phyloP scores from a whole-genome alignment of 1,140 invertebrate species.

The Aphaenogaster rudis region DNA sequence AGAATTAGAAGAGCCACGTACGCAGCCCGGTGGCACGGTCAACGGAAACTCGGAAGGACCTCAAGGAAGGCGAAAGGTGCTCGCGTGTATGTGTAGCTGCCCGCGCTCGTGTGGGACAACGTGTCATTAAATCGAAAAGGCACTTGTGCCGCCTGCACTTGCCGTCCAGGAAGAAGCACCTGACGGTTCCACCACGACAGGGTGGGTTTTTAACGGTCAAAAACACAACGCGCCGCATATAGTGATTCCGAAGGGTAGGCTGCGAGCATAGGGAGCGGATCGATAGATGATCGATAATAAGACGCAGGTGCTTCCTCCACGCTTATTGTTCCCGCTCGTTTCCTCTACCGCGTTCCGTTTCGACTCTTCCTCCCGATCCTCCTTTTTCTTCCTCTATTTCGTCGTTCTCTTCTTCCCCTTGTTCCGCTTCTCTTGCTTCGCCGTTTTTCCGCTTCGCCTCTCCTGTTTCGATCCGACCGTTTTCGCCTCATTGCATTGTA shows the following conservation, averaged over 20 bases:
- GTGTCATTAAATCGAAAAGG: conserved; percentile 85
- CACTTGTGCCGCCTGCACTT: conserved; percentile 84
- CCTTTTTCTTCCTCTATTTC: conserved; percentile 18
- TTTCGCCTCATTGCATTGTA: conserved; percentile 7
- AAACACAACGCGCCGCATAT: conserved; percentile 72
- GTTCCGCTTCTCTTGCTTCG: conserved; percentile 31
- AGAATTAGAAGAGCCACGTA: conserved; percentile 31
- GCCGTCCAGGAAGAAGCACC: conserved; percentile 86
- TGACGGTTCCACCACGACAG: conserved; percentile 79
- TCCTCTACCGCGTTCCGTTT: conserved; percentile 46
- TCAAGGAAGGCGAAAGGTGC: conserved; percentile 45
- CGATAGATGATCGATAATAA: conserved; percentile 83
- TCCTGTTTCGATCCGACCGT: not conserved
- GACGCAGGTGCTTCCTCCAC: conserved; percentile 80
- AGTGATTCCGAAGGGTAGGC: conserved; percentile 74
- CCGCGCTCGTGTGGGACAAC: conserved; percentile 65
- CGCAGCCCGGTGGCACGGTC: conserved; percentile 8
- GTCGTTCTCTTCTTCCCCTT: conserved; percentile 8
- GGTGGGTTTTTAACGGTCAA: conserved; percentile 83
- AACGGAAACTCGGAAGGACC: conserved; percentile 71
- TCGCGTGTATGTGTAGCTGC: conserved; percentile 46
- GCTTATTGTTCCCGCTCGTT: conserved; percentile 59
- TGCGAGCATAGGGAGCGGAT: too few species aligned
- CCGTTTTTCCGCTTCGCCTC: conserved; percentile 12
- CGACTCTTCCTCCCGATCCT: conserved; percentile 35